These are phyloP conservation scores for Nematolebias whitei DNA, from an alignment of 2,113 vertebrate species.

Conservation along the genomic window DNA sequence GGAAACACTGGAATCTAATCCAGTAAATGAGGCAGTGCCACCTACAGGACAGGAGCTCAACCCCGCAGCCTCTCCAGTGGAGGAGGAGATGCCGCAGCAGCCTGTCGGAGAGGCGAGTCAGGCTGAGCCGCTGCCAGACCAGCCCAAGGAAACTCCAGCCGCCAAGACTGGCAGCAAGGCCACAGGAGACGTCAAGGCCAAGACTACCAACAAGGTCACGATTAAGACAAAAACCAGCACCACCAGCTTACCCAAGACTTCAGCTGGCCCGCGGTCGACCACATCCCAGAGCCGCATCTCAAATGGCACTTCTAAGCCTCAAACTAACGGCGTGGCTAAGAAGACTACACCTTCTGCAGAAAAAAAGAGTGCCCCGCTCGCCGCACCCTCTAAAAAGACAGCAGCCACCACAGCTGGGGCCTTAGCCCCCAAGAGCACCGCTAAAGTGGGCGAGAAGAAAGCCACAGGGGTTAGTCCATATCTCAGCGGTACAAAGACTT, in stretches of 20 bases:
- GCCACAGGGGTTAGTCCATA: conserved; percentile 31
- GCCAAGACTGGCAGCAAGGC: conserved; percentile 67
- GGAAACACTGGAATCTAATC: conserved; percentile 75
- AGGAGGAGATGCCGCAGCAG: conserved; percentile 36
- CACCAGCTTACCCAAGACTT: conserved; percentile 51
- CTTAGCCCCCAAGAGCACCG: conserved; percentile 39
- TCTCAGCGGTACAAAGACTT: conserved; percentile 54
- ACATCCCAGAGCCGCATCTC: conserved; percentile 67
- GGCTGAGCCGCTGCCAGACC: conserved; percentile 45
- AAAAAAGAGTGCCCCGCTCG: conserved; percentile 64
- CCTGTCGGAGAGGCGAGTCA: conserved; percentile 38
- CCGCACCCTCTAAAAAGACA: conserved; percentile 64
- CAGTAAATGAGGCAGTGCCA: conserved; percentile 62
- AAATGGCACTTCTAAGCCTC: conserved; percentile 75
- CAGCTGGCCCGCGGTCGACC: conserved; percentile 60
- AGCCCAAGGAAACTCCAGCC: conserved; percentile 53
- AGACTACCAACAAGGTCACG: conserved; percentile 64
- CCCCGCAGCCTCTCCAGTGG: conserved; percentile 52
- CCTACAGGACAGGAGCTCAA: conserved; percentile 56
- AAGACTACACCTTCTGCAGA: conserved; percentile 61
- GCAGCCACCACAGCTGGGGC: conserved; percentile 4
- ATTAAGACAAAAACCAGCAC: conserved; percentile 71
- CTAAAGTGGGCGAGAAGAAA: conserved; percentile 77
- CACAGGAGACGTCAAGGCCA: conserved; percentile 72
- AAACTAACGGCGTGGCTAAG: conserved; percentile 71